Conservation (phyloP, 1,140 invertebrate genomes). For the Augochlora pura region DNA sequence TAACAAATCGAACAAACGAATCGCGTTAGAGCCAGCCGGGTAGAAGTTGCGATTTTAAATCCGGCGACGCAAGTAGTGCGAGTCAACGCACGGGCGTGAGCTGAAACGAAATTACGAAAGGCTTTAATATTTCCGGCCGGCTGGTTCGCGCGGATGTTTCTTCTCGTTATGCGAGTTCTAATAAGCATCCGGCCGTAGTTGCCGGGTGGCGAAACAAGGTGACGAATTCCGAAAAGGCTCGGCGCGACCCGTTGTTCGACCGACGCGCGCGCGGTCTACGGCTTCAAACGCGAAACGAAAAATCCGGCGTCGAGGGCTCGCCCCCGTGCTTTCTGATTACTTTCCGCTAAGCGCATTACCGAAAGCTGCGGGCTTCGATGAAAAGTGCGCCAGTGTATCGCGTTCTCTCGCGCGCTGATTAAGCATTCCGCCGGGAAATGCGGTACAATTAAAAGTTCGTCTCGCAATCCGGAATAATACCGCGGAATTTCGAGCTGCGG, state of each 20-base stretch:
- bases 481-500: slow-evolving; percentile 25
- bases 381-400: slow-evolving; percentile 46
- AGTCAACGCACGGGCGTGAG: no score
- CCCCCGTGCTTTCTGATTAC: slow-evolving; percentile 47
- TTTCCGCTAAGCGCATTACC: slow-evolving; percentile 58
- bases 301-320: background rate
- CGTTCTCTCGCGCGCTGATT: slow-evolving; percentile 52
- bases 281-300: background rate
- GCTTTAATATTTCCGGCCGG: no score
- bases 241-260: no score
- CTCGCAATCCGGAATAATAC: slow-evolving; percentile 55
- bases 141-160: no score
- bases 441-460: slow-evolving; percentile 62
- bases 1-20: no score
- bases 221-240: background rate
- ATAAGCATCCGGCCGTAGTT: no score
- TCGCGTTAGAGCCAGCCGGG: no score
- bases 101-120: no score
- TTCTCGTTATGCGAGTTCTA: no score
- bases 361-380: slow-evolving; percentile 51
- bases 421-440: slow-evolving; percentile 53
- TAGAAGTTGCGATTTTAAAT: no score
- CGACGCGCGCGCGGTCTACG: background rate
- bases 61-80: no score
- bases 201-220: no score